Percentiles rank a stretch among this genome's conserved stretches.
phyloP scores from a whole-genome alignment of 2,888 invertebrate species.

The Cephus rjabovi region DNA sequence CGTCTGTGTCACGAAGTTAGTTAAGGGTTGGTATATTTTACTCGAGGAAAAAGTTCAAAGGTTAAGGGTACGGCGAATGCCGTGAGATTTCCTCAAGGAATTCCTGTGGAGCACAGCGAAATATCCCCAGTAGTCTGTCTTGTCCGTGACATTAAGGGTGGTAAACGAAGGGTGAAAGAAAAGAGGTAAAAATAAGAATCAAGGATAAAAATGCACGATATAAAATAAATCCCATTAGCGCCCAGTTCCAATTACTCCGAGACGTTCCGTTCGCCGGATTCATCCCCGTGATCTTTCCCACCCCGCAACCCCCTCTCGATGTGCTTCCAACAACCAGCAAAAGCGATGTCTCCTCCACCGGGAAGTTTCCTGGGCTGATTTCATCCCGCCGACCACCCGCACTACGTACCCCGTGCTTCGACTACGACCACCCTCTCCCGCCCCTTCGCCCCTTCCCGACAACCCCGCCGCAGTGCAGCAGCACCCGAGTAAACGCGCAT shows the following conservation, averaged over 20 bases:
- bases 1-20: not conserved
- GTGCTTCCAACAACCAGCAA: slow-evolving; percentile 21
- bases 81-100: not conserved
- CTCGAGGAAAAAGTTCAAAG: not conserved
- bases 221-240: slow-evolving; percentile 5
- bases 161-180: not conserved
- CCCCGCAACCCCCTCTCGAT: slow-evolving; percentile 2
- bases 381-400: slow-evolving; percentile 11
- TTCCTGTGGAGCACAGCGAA: not conserved
- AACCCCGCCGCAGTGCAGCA: slow-evolving; percentile 7
- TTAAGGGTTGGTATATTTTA: not conserved
- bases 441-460: not conserved
- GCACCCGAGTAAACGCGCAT: slow-evolving; percentile 31
- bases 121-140: not conserved
- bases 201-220: not conserved
- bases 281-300: slow-evolving; percentile 22
- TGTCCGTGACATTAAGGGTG: not conserved
- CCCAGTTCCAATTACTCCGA: slow-evolving; percentile 44
- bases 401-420: too few species aligned
- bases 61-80: not conserved
- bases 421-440: not conserved
- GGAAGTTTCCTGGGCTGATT: slow-evolving; percentile 25
- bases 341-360: slow-evolving; percentile 28
- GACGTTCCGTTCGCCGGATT: slow-evolving; percentile 30
- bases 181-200: not conserved